Evolutionary conservation across 2,113 vertebrate genomes (phyloP), one percentile per base, ranked within the genome.

Genomic region (Chaetodon trifascialis): DNA sequence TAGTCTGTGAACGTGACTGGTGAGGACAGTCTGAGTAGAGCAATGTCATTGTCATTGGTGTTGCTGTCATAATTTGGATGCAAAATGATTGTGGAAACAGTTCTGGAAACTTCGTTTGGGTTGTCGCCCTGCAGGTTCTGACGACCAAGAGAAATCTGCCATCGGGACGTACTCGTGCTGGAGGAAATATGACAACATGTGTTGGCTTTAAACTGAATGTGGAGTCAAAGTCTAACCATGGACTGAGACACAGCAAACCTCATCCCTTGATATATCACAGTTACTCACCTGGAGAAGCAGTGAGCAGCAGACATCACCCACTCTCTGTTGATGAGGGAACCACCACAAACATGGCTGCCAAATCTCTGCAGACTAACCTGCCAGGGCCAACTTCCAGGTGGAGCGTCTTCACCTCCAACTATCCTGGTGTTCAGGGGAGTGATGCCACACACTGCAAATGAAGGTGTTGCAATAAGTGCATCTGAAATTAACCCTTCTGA

Each of bases 11-110:
- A 96, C 0, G 2, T 21, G 63, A 96, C 87, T 0, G 95, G 62
- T 3, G 5, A 49, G 0, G 25, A 69, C 19, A 97, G 93, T 49
- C 25, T 92, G 64, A 96, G 21, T 21, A 97, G 94, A 0, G 95
- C 95, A 0, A 97, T 93, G 85, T 97, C 96, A 0, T 96, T 95
- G 56, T 93, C 12, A 0, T 71, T 81, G 11, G 91, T 94, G 2
- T 15, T 40, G 0, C 76, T 42, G 0, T 42, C 68, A 69, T 93
- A 96, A 17, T 59, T 64, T 6, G 92, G 82, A 68, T 96, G 92
- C 19, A 89, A 2, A 71, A 93, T 19, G 30, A 93, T 80, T n/a
- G 17, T 10, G 15, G 4, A 5, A 49, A 92, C 65, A 5, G 2
- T 51, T 34, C 68, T 76, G 58, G 65, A 69, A 46, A 75, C 59